A percentile compares a stretch with the other conserved stretches of the same genome.
Conservation (phyloP, 2,113 vertebrate genomes). For the Prionailurus viverrinus region DNA sequence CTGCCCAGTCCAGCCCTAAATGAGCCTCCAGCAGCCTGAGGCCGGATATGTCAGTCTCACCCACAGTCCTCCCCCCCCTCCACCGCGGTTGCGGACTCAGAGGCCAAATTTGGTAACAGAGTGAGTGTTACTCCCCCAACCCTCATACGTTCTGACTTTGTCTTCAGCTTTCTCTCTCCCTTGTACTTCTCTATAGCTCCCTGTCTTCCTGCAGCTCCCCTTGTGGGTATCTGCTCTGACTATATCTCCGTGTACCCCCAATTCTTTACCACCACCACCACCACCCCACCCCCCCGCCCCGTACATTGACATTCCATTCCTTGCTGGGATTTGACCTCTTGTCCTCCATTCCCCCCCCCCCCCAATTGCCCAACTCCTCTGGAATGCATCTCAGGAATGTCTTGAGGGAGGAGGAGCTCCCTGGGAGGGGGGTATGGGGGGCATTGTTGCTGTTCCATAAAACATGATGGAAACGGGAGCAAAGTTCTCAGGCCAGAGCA, state of each 20-base stretch:
- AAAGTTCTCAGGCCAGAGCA: constrained; percentile 32
- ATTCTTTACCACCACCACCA: constrained; percentile 40
- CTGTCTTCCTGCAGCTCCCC: constrained; percentile 6
- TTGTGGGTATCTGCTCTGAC: constrained; percentile 41
- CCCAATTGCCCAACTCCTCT: constrained; percentile 84
- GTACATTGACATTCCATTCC: constrained; percentile 81
- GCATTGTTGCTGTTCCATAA: constrained; percentile 44
- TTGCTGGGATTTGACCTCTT: constrained; percentile 83
- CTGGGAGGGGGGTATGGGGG: constrained; percentile 40
- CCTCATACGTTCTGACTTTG: constrained; percentile 66
- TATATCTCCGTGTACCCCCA: constrained; percentile 60
- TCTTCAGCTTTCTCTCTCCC: constrained; percentile 6
- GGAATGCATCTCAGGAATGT: constrained; percentile 88
- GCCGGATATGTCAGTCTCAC: constrained; percentile 84
- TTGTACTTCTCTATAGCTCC: constrained; percentile 19
- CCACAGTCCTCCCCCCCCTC: constrained; percentile 62
- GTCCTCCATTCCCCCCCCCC: constrained; percentile 57
- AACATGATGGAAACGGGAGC: constrained; percentile 36
- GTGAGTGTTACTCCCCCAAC: constrained; percentile 73
- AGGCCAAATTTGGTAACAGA: constrained; percentile 85
- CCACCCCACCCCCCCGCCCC: too few relatives aligned
- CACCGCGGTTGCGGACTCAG: constrained; percentile 68
- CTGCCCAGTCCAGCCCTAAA: constrained; percentile 76
- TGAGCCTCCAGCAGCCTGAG: constrained; percentile 71
- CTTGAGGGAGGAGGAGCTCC: constrained; percentile 81